Evolutionary conservation across 2,797 vertebrate genomes (phyloP).

Genomic region (Semotilus atromaculatus): DNA sequence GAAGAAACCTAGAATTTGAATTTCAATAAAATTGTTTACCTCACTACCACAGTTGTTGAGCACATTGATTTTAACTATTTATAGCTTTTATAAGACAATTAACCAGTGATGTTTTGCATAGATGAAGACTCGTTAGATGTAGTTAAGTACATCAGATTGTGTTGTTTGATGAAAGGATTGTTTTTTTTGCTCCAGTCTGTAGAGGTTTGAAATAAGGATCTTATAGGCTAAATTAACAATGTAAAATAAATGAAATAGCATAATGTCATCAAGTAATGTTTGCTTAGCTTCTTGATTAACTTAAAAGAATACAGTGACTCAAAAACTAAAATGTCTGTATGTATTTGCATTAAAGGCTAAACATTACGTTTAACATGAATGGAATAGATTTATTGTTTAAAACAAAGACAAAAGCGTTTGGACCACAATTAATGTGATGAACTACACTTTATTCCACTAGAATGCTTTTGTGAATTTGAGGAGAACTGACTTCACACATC

Average conservation of each 20-base stretch:
- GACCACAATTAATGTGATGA: background rate
- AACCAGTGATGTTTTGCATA: background rate
- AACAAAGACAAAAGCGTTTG: background rate
- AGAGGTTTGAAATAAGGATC: background rate
- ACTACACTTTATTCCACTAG: background rate
- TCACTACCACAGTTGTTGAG: background rate
- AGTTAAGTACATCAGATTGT: background rate
- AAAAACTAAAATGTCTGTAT: background rate
- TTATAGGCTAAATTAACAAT: background rate
- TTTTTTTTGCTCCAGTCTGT: background rate
- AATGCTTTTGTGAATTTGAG: background rate
- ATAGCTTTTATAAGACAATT: background rate
- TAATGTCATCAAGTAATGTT: background rate
- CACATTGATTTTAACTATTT: background rate
- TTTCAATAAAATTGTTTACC: constrained; percentile 21
- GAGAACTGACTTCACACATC: background rate
- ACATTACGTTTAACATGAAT: background rate
- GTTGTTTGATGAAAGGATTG: background rate
- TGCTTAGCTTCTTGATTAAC: background rate
- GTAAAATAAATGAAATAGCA: background rate
- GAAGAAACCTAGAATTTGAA: background rate
- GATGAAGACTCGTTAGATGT: background rate
- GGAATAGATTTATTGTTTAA: background rate
- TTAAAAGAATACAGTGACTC: too few species aligned
- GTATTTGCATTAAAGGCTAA: background rate